These are phyloP conservation scores for Notolabrus celidotus DNA, from an alignment of 2,797 vertebrate species.

Conservation along the genomic window DNA sequence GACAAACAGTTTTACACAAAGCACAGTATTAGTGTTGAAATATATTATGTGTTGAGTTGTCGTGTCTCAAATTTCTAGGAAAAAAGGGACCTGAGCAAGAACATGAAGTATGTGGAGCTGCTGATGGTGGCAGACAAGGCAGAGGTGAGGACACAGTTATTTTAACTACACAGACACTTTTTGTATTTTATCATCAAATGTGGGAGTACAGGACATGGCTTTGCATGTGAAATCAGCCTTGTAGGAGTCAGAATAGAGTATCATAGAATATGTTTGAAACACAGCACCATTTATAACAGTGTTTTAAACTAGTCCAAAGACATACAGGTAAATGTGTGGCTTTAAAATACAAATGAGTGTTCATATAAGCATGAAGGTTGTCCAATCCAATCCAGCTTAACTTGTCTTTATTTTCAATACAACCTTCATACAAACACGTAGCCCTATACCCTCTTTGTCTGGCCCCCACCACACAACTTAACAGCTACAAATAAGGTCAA, in stretches of 20 bases:
- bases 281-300: background rate
- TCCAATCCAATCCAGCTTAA: no score
- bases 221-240: background rate
- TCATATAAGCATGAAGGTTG: no score
- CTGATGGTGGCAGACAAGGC: slow-evolving; percentile 94
- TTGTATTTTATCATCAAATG: background rate
- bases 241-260: background rate
- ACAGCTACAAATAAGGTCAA: no score
- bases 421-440: no score
- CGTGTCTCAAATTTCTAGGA: slow-evolving; percentile 77
- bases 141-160: slow-evolving; percentile 86
- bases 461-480: no score
- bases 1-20: background rate
- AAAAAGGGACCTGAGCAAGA: slow-evolving; percentile 88
- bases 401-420: no score
- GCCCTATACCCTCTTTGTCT: no score
- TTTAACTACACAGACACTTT: background rate
- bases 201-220: background rate
- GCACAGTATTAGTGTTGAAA: no score
- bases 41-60: background rate
- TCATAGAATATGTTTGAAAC: background rate
- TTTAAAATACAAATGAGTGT: background rate
- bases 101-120: slow-evolving; percentile 94
- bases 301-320: background rate
- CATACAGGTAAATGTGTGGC: no score